phyloP scores from a whole-genome alignment of 1,140 invertebrate genomes.

The Drosophila virilis region DNA sequence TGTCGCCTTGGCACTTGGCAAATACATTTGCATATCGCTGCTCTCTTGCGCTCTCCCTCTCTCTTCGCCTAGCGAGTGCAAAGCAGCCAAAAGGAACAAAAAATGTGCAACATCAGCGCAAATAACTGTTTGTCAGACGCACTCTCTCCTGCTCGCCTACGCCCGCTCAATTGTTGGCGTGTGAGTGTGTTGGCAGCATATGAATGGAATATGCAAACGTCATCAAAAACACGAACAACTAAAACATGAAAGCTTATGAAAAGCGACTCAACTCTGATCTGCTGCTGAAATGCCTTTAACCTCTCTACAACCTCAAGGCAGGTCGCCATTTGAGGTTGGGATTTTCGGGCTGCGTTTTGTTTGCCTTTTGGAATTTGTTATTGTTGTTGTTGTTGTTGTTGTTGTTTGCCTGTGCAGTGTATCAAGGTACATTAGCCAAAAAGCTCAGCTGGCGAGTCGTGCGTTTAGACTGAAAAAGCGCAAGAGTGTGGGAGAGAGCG shows the following conservation, averaged over 20 bases:
- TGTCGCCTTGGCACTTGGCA: constrained; percentile 78
- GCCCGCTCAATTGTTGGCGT: not conserved
- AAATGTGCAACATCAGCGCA: constrained; percentile 69
- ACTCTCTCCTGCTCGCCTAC: not conserved
- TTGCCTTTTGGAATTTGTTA: not conserved
- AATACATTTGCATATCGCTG: constrained; percentile 69
- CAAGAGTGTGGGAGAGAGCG: not conserved
- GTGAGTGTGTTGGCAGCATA: constrained; percentile 4
- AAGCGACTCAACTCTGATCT: constrained; percentile 26
- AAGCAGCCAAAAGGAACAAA: constrained; percentile 29
- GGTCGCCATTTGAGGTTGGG: constrained; percentile 1
- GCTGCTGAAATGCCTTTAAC: constrained; percentile 64
- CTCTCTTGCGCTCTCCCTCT: constrained; percentile 4
- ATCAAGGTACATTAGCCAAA: constrained; percentile 31
- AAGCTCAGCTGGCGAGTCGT: constrained; percentile 14
- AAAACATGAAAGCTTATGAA: constrained; percentile 11
- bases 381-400: constrained; percentile 1
- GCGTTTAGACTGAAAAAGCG: constrained; percentile 19
- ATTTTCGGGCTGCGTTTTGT: constrained; percentile 18
- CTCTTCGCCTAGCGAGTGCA: constrained; percentile 17
- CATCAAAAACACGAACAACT: constrained; percentile 51
- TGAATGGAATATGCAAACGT: constrained; percentile 75
- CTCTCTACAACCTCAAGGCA: constrained; percentile 42
- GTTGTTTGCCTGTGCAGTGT: not conserved
- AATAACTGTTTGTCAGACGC: constrained; percentile 68